phyloP scores from a whole-genome alignment of 2,797 vertebrate genomes.

The Morelia viridis region DNA sequence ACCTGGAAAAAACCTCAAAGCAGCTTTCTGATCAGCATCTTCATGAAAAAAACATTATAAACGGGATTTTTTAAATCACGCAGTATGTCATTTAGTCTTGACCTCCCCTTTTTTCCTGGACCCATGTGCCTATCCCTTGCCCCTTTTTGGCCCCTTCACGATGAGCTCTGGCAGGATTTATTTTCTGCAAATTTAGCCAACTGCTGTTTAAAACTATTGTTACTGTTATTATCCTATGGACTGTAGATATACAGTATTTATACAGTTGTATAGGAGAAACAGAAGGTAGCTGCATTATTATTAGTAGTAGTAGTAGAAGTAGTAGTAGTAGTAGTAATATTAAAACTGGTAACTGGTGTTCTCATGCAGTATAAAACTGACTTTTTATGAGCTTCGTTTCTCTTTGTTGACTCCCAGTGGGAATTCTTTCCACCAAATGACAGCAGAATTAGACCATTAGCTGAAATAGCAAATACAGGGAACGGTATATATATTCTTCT shows the following conservation, averaged over 20 bases:
- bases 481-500: neutral
- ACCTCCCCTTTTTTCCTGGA: neutral
- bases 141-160: neutral
- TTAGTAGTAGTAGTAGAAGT: neutral
- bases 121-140: neutral
- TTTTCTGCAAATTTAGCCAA: neutral
- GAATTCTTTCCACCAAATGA: neutral
- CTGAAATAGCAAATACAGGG: neutral
- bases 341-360: neutral
- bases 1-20: neutral
- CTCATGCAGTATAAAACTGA: neutral
- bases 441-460: constrained; percentile 4
- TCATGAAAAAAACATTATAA: too few relatives aligned
- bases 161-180: neutral
- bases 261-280: neutral
- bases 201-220: neutral
- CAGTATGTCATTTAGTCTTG: neutral
- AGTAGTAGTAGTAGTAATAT: neutral
- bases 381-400: neutral
- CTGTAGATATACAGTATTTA: neutral
- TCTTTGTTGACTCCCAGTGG: neutral
- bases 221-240: neutral
- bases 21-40: neutral
- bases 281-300: neutral
- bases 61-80: neutral